Percentiles rank a stretch among this genome's conserved stretches.
Conservation (phyloP, 2,113 vertebrate species). For the Rafetus swinhoei region DNA sequence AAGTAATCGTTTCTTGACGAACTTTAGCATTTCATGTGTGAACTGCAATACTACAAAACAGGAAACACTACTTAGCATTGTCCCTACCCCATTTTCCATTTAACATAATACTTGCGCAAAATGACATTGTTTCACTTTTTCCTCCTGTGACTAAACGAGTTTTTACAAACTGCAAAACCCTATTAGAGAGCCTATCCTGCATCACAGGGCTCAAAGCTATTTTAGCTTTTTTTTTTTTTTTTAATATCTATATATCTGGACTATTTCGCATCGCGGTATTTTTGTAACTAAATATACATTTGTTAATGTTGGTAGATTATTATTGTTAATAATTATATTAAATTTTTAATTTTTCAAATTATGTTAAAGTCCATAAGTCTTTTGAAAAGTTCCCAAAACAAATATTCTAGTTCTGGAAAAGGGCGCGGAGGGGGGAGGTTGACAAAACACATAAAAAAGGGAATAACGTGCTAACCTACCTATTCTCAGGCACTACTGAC, state of each 20-base stretch:
- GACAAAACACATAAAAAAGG: neutral
- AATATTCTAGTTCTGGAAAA: neutral
- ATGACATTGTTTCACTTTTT: neutral
- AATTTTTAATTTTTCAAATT: neutral
- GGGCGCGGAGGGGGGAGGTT: neutral
- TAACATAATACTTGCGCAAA: neutral
- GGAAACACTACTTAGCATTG: neutral
- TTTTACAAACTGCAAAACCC: constrained; percentile 11
- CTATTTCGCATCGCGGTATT: neutral
- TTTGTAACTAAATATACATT: neutral
- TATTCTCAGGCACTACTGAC: neutral
- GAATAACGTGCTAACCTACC: neutral
- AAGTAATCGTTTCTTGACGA: neutral
- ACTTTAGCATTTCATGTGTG: neutral
- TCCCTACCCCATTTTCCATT: neutral
- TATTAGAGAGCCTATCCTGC: neutral
- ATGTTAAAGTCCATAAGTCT: neutral
- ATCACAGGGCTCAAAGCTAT: neutral
- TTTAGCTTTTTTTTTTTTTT: neutral
- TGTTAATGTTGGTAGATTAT: neutral
- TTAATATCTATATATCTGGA: too few relatives aligned
- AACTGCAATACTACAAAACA: neutral
- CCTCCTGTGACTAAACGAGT: constrained; percentile 24
- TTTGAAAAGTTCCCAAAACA: neutral
- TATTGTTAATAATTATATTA: neutral